Evolutionary conservation across 2,888 invertebrate genomes (phyloP).

Genomic region (Agrenia bidenticulata): DNA sequence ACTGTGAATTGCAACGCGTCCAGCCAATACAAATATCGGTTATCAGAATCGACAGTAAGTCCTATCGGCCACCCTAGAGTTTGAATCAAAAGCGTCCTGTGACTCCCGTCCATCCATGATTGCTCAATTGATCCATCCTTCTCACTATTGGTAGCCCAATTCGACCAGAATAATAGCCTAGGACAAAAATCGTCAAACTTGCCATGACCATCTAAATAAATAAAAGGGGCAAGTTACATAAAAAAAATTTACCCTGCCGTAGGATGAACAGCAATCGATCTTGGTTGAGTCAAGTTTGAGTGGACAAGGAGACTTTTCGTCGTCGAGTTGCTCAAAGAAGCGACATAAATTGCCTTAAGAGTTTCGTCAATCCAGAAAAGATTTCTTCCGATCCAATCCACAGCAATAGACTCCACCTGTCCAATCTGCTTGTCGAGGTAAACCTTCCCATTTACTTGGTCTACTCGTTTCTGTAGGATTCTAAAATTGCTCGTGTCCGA

Average conservation of each 20-base stretch:
- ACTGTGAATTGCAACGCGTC: slow-evolving; percentile 70
- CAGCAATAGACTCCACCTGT: slow-evolving; percentile 73
- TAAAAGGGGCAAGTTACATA: slow-evolving; percentile 11
- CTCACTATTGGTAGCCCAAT: neutral
- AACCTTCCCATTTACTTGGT: slow-evolving; percentile 63
- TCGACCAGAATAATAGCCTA: slow-evolving; percentile 16
- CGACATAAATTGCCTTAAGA: slow-evolving; percentile 68
- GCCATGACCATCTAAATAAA: neutral
- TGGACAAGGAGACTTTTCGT: slow-evolving; percentile 63
- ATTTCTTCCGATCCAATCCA: slow-evolving; percentile 80
- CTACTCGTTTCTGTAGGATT: slow-evolving; percentile 61
- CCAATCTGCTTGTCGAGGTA: slow-evolving; percentile 64
- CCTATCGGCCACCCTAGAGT: slow-evolving; percentile 74
- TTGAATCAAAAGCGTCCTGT: slow-evolving; percentile 62
- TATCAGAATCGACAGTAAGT: slow-evolving; percentile 66
- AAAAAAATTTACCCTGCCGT: slow-evolving; percentile 61
- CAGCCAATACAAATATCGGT: slow-evolving; percentile 68
- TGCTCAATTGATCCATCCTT: slow-evolving; percentile 65
- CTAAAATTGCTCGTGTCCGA: slow-evolving; percentile 58
- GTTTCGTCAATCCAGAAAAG: slow-evolving; percentile 82
- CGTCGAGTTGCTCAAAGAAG: slow-evolving; percentile 64
- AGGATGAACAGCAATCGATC: slow-evolving; percentile 71
- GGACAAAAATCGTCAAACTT: neutral
- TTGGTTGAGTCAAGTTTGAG: slow-evolving; percentile 63
- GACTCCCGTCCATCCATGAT: slow-evolving; percentile 74